Conservation (phyloP, 2,113 vertebrate species). For the Scalopus aquaticus region DNA sequence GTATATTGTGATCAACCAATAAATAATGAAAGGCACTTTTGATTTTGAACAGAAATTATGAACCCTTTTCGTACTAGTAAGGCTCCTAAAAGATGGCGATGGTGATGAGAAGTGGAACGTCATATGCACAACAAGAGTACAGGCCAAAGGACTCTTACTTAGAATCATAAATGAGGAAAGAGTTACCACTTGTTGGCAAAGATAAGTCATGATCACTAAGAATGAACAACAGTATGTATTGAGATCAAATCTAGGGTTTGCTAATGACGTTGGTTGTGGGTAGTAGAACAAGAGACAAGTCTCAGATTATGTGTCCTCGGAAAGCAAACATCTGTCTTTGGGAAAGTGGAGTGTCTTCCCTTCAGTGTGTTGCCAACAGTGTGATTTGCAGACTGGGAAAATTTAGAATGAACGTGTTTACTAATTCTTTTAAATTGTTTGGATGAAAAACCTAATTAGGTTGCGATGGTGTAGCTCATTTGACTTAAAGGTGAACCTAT, state of each 20-base stretch:
- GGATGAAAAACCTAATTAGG: neutral
- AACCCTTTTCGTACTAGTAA: neutral
- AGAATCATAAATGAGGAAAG: neutral
- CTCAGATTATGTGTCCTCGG: neutral
- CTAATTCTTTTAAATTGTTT: slow-evolving; percentile 15
- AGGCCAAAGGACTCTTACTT: neutral
- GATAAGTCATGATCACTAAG: neutral
- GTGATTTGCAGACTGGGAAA: neutral
- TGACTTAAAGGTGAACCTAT: neutral
- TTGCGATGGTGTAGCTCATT: neutral
- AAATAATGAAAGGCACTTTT: neutral
- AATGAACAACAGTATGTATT: neutral
- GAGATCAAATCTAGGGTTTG: neutral
- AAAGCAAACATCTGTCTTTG: neutral
- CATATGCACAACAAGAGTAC: neutral
- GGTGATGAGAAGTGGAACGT: neutral
- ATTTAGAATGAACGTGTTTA: neutral
- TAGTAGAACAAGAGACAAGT: neutral
- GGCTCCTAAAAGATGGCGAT: neutral
- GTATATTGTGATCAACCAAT: neutral
- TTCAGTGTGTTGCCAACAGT: neutral
- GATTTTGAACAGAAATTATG: neutral
- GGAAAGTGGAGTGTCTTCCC: neutral
- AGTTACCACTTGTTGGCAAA: neutral
- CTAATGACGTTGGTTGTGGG: neutral